Conservation (phyloP, 1,140 invertebrate genomes). For the Vanessa tameamea region DNA sequence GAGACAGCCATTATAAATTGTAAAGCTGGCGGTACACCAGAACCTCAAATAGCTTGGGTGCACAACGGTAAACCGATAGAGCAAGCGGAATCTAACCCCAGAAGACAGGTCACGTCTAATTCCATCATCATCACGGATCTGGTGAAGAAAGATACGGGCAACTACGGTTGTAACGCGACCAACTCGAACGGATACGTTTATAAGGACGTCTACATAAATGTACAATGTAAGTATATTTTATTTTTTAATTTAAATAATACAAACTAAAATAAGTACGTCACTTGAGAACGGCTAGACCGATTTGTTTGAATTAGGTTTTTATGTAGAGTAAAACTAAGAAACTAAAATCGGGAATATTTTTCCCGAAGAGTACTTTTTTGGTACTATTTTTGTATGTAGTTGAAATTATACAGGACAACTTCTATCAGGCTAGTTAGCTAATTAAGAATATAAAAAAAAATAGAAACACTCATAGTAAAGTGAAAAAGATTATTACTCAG, state of each 20-base stretch:
- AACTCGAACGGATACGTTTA: constrained; percentile 99
- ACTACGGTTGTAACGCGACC: constrained; percentile 99
- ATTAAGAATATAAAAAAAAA: not conserved
- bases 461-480: too few species aligned
- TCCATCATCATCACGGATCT: constrained; percentile 92
- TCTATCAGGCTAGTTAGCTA: too few species aligned
- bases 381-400: too few species aligned
- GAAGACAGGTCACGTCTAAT: constrained; percentile 86
- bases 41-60: constrained; percentile 97
- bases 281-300: too few species aligned
- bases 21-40: constrained; percentile 92
- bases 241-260: too few species aligned
- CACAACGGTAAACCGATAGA: constrained; percentile 95
- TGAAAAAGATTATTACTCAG: too few species aligned
- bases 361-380: too few species aligned
- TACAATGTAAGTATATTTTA: constrained; percentile 83
- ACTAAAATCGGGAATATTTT: too few species aligned
- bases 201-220: constrained; percentile 98
- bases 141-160: constrained; percentile 95
- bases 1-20: constrained; percentile 94
- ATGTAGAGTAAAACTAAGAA: too few species aligned
- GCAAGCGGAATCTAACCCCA: constrained; percentile 87
- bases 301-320: too few species aligned
- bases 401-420: too few species aligned
- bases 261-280: too few species aligned